phyloP scores from a whole-genome alignment of 2,113 vertebrate species.

The Amblyornis subalaris region DNA sequence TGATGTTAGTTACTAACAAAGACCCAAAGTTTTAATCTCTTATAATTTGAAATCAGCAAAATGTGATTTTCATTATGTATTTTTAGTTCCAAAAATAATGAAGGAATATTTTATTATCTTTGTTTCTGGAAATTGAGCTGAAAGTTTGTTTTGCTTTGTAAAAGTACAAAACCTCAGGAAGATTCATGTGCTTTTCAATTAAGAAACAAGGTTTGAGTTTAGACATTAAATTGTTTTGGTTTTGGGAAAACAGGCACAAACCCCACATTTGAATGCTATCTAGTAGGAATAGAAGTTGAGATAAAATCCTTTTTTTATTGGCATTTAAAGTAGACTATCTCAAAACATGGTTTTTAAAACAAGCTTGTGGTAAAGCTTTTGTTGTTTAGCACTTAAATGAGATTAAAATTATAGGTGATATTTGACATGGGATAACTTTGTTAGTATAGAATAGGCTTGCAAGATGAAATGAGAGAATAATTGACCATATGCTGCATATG shows the following conservation, averaged over 20 bases:
- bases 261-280: neutral
- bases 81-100: neutral
- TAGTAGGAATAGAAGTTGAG: neutral
- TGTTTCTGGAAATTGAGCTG: neutral
- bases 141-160: neutral
- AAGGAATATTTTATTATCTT: neutral
- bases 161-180: neutral
- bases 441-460: neutral
- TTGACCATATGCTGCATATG: neutral
- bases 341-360: neutral
- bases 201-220: neutral
- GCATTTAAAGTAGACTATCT: neutral
- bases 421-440: neutral
- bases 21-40: neutral
- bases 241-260: neutral
- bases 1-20: neutral
- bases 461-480: neutral
- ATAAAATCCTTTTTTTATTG: neutral
- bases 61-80: neutral
- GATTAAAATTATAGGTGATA: neutral
- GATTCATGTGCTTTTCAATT: neutral
- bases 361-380: neutral
- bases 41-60: neutral
- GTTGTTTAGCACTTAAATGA: neutral
- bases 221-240: neutral